Base-by-base conservation (phyloP, 1,140 invertebrate species). In the Drosophila pseudoobscura region DNA sequence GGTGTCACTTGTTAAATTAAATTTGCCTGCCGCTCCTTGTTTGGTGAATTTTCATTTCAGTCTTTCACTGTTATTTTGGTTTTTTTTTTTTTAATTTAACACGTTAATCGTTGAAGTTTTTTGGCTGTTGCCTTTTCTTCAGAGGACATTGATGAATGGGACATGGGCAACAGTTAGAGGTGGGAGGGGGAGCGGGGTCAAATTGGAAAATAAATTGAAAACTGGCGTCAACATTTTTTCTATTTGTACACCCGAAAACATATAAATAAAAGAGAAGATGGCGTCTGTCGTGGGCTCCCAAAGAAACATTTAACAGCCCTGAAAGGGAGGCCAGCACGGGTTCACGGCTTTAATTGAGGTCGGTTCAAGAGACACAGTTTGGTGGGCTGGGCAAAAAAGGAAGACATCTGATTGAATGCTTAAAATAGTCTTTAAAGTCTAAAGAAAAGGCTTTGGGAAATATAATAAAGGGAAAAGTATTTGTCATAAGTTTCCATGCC, bases 1-100 rank as follows among this genome's bases (percentile, higher is more conserved):
- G 79, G 74, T 83, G 79, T 82, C 79, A 83, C 45, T 75, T 62
- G n/a, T 79, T 64, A 70, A 83, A 82, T 82, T 82, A 70, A 78
- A 82, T 82, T 82, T 82, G 63, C 74, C 59, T 64, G 78, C 68
- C 73, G 78, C 61, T 66, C 45, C 24, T 24, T 3, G 24, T 24
- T 24, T 24, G 56, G 43, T 46, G 73, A 80, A 70, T 76, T 72
- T 53, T 31, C 49, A 46, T 35, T 35, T 39, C 43, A 29, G 7
- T 31, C 29, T 41, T 41, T 53, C 53, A 17, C 7, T 51, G 20
- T 47, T 26, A 5, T 9, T 5, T 26, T 26, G 4, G 24, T 26
- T 5, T 5, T 5, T 26, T 22, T 22, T 43, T n/a, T 43, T 50
- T 41, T 50, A 53, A 55, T 76, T 76, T 75, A 83, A 83, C 74